Evolutionary conservation across 2,797 vertebrate genomes (phyloP).

Genomic region (Macroramphosus scolopax): DNA sequence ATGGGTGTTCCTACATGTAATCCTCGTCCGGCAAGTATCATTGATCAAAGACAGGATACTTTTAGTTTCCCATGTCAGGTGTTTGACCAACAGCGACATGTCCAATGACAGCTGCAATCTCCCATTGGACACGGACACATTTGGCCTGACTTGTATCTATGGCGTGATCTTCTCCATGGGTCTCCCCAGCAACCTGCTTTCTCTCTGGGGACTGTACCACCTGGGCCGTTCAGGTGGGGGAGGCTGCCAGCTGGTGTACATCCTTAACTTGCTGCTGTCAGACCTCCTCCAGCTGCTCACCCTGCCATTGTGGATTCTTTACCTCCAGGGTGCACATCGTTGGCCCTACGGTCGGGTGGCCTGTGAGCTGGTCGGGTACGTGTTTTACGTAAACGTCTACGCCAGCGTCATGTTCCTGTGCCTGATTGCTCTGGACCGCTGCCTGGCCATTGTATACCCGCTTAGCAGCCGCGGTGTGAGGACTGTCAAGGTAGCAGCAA

Average conservation of each 20-base stretch:
- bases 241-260: slow-evolving; percentile 79
- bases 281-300: slow-evolving; percentile 81
- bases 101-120: slow-evolving; percentile 76
- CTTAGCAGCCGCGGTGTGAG: slow-evolving; percentile 76
- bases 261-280: slow-evolving; percentile 80
- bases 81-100: slow-evolving; percentile 54
- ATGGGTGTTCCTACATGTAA: slow-evolving; percentile 9
- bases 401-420: slow-evolving; percentile 81
- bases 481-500: slow-evolving; percentile 66
- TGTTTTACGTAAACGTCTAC: slow-evolving; percentile 81
- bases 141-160: slow-evolving; percentile 79
- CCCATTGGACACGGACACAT: slow-evolving; percentile 71
- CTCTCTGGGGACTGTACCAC: slow-evolving; percentile 81
- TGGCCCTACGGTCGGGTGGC: slow-evolving; percentile 71
- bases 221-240: slow-evolving; percentile 71
- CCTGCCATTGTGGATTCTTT: slow-evolving; percentile 81
- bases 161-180: slow-evolving; percentile 78
- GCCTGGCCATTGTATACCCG: slow-evolving; percentile 80
- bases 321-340: slow-evolving; percentile 68
- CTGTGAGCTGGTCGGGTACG: slow-evolving; percentile 80
- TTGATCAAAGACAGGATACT: slow-evolving; percentile 3
- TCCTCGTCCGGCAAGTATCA: slow-evolving; percentile 1
- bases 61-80: slow-evolving; percentile 28
- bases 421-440: slow-evolving; percentile 80
- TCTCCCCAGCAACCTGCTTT: slow-evolving; percentile 81